A percentile compares a stretch with the other conserved stretches of the same genome.
These are phyloP conservation scores for Melitaea cinxia DNA, from an alignment of 1,140 invertebrate genomes.

Conservation along the genomic window DNA sequence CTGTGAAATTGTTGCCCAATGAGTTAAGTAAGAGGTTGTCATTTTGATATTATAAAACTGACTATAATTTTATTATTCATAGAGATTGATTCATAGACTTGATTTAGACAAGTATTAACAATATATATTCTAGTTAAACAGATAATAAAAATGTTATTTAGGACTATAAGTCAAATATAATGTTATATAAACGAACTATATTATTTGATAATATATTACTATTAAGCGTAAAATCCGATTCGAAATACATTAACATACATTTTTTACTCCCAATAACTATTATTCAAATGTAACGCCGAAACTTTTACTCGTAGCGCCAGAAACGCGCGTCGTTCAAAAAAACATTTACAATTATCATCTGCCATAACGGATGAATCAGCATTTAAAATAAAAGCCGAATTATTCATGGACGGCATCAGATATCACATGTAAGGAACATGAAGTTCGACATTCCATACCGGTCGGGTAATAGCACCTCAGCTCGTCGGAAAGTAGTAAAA, in stretches of 20 bases:
- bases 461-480: slow-evolving; percentile 44
- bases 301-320: slow-evolving; percentile 6
- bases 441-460: slow-evolving; percentile 48
- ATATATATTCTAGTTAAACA: no score
- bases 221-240: not conserved
- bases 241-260: not conserved
- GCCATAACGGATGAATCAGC: slow-evolving; percentile 66
- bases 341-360: slow-evolving; percentile 43
- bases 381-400: slow-evolving; percentile 54
- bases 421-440: slow-evolving; percentile 45
- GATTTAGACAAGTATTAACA: no score
- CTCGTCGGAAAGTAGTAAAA: slow-evolving; percentile 66
- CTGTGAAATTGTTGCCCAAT: no score
- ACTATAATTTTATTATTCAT: no score
- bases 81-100: no score
- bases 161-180: no score
- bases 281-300: slow-evolving; percentile 2
- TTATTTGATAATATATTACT: no score
- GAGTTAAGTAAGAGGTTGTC: no score
- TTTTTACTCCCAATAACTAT: not conserved
- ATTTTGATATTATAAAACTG: no score
- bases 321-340: slow-evolving; percentile 17
- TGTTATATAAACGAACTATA: no score
- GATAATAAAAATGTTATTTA: no score
- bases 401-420: slow-evolving; percentile 50